These are phyloP conservation scores for Sphaerolaimus hirsutus DNA, from an alignment of 2,888 invertebrate species.

Conservation along the genomic window DNA sequence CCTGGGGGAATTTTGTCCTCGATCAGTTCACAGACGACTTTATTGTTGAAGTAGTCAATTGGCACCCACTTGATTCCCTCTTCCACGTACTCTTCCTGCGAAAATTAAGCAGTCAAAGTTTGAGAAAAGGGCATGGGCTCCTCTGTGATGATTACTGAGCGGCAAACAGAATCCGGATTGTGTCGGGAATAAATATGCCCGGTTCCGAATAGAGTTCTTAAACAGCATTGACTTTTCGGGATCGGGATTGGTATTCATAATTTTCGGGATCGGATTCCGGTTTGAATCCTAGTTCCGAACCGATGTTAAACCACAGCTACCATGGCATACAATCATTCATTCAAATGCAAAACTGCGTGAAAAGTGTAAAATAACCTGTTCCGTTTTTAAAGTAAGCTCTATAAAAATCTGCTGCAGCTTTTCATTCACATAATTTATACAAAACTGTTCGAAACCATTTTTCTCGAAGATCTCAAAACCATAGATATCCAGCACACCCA, in stretches of 20 bases:
- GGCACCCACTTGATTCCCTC: conserved; percentile 44
- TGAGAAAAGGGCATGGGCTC: too few species aligned
- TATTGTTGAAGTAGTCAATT: conserved; percentile 46
- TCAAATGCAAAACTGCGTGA: not conserved
- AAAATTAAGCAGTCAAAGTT: not conserved
- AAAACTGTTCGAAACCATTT: conserved; percentile 46
- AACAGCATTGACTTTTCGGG: too few species aligned
- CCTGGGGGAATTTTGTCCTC: conserved; percentile 39
- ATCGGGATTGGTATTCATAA: too few species aligned
- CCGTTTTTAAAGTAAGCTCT: conserved; percentile 43
- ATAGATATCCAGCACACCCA: conserved; percentile 45
- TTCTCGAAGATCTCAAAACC: conserved; percentile 45
- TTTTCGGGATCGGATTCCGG: too few species aligned
- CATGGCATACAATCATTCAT: not conserved
- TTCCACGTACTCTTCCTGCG: conserved; percentile 41
- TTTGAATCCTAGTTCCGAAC: too few species aligned
- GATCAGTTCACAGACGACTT: conserved; percentile 43
- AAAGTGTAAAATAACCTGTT: conserved; percentile 34
- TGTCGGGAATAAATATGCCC: too few species aligned
- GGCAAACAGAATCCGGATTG: too few species aligned
- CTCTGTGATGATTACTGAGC: too few species aligned
- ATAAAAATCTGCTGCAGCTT: conserved; percentile 48
- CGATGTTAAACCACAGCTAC: too few species aligned
- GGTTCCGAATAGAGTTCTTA: too few species aligned
- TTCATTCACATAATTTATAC: conserved; percentile 47